Conservation (phyloP, 2,888 invertebrate species). For the Caenorhabditis doughertyi region DNA sequence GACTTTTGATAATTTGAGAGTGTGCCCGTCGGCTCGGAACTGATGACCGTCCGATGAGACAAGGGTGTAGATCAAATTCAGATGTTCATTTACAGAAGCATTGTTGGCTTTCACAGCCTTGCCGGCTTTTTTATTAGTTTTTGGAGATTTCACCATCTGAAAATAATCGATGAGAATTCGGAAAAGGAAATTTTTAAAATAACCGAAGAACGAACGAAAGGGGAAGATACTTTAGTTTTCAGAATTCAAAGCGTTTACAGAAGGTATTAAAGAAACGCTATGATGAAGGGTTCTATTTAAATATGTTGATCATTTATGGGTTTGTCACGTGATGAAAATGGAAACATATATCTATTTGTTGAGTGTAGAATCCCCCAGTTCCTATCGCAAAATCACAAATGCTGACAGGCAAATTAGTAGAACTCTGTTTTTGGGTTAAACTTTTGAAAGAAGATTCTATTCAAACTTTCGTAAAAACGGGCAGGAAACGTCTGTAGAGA, state of each 20-base stretch:
- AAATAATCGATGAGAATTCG: neutral
- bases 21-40: constrained; percentile 16
- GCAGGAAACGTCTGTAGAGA: neutral
- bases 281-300: too few relatives aligned
- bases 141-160: constrained; percentile 22
- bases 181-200: too few relatives aligned
- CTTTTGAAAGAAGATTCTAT: too few relatives aligned
- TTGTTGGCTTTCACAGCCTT: neutral
- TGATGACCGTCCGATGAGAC: constrained; percentile 5
- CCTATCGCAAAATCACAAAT: too few relatives aligned
- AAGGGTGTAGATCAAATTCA: neutral
- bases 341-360: too few relatives aligned
- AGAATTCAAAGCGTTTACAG: too few relatives aligned
- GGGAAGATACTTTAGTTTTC: neutral
- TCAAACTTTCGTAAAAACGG: neutral
- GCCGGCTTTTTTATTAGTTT: constrained; percentile 6
- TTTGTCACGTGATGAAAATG: too few relatives aligned
- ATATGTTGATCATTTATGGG: too few relatives aligned
- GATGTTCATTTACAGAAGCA: neutral
- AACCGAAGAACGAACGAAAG: neutral
- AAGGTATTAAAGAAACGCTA: too few relatives aligned
- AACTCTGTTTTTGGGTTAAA: too few relatives aligned
- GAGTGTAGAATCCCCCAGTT: too few relatives aligned
- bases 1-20: constrained; percentile 8
- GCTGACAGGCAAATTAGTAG: too few relatives aligned